Conservation (phyloP, 2,888 invertebrate genomes). For the Phrixothrix hirtus region DNA sequence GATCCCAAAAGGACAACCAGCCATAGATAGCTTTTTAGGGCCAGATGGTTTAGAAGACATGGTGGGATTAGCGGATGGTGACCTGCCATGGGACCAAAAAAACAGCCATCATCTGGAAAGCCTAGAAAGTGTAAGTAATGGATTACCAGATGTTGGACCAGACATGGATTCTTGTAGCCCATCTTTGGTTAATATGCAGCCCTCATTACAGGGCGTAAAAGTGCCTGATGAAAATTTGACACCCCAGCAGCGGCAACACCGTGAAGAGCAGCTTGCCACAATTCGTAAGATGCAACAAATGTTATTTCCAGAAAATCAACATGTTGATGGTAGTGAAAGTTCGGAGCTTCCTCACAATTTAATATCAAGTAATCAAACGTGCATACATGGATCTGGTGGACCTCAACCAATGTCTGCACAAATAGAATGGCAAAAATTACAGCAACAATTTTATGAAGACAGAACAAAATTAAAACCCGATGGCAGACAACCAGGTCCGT, state of each 20-base stretch:
- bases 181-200: constrained; percentile 60
- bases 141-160: constrained; percentile 52
- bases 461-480: constrained; percentile 58
- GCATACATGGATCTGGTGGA: constrained; percentile 23
- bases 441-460: constrained; percentile 82
- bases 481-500: constrained; percentile 29
- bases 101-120: constrained; percentile 53
- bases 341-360: constrained; percentile 26
- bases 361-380: constrained; percentile 19
- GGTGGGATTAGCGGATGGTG: constrained; percentile 52
- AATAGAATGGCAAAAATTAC: constrained; percentile 90
- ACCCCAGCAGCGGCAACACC: constrained; percentile 91
- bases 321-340: constrained; percentile 43
- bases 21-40: constrained; percentile 53
- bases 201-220: constrained; percentile 75
- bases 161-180: constrained; percentile 60
- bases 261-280: constrained; percentile 91
- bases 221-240: constrained; percentile 95
- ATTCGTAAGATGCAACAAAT: constrained; percentile 91
- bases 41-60: constrained; percentile 56
- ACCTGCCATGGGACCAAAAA: constrained; percentile 60
- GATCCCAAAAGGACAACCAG: constrained; percentile 54
- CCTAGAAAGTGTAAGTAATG: constrained; percentile 54
- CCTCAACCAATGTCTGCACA: constrained; percentile 62
- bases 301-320: constrained; percentile 79